Evolutionary conservation across 2,797 vertebrate genomes (phyloP).

Genomic region (Helarctos malayanus): DNA sequence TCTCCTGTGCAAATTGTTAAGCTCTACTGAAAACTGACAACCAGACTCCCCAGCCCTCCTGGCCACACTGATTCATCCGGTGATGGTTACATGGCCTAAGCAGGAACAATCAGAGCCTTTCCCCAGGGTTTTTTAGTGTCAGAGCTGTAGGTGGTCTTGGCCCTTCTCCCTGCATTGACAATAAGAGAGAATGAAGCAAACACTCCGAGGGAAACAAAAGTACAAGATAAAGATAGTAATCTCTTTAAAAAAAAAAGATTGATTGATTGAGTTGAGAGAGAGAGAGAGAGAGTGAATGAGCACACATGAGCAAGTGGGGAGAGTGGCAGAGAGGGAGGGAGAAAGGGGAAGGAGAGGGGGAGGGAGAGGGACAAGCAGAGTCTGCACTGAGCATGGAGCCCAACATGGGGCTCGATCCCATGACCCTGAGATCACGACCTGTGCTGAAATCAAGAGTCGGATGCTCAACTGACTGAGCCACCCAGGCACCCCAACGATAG

Average conservation of each 20-base stretch:
- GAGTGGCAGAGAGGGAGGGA: background rate
- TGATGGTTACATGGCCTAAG: background rate
- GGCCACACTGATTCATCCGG: background rate
- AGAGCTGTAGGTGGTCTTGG: background rate
- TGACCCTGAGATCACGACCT: background rate
- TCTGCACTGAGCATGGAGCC: background rate
- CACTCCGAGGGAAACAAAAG: background rate
- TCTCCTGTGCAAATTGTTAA: background rate
- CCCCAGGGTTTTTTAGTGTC: background rate
- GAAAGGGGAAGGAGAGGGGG: background rate
- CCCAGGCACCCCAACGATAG: background rate
- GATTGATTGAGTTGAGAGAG: background rate
- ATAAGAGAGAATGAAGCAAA: constrained; percentile 1
- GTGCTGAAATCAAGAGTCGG: background rate
- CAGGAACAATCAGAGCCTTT: background rate
- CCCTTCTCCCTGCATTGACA: background rate
- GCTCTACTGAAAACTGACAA: background rate
- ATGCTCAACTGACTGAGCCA: background rate
- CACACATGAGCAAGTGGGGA: background rate
- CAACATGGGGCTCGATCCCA: background rate
- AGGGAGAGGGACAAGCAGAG: background rate
- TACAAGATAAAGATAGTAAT: background rate
- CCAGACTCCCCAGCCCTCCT: background rate
- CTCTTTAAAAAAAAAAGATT: background rate
- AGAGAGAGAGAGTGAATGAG: background rate